Base-by-base conservation (phyloP, 1,140 invertebrate species). In the Mercenaria mercenaria region DNA sequence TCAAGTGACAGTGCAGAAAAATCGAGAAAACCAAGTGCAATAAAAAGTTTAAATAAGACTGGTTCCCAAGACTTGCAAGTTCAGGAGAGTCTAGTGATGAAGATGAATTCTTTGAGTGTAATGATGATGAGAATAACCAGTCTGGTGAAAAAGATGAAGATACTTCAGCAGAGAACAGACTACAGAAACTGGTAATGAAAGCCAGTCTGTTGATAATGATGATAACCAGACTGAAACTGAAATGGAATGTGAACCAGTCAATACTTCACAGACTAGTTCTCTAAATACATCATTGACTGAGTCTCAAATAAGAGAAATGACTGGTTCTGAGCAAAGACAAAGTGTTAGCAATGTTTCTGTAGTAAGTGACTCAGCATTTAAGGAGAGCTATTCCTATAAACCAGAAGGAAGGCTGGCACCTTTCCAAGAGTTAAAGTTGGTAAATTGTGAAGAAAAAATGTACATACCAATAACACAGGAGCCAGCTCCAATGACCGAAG, bases 401-500 rank as follows among this genome's bases (percentile, higher is more conserved):
- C 97, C 98, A 3, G 97, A 97, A 64, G 98, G 98, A 1, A 96
- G 98, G 90, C 93, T 97, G 11, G 96, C 97, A 41, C 97, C 97
- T 93, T 97, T 97, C 95, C 91, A 92, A 56, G 92, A 94, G 59
- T 52, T 94, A 32, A 91, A 89, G 47, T 91, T 96, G 18, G 89
- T 96, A 20, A 93, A 95, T 47, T 91, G 92, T 23, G 92, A 93
- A 15, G 95, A 95, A 67, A 92, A 85, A 43, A 84, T 99, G 41
- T 99, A 98, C 95, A 97, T 99, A 88, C 99, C 99, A 0, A 95
- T 98, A n/a, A 99, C 98, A 1, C 98, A 99, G 96, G 99, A 99
- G 94, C 98, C 98, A 0, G 98, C 98, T 0, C 99, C 99, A 8
- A 99, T 99, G 97, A 99, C 99, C 4, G 99, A 99, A 95, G 99